Evolutionary conservation across 2,113 vertebrate genomes (phyloP), one percentile per base, ranked within the genome.

Genomic region (Emydocephalus ijimae): DNA sequence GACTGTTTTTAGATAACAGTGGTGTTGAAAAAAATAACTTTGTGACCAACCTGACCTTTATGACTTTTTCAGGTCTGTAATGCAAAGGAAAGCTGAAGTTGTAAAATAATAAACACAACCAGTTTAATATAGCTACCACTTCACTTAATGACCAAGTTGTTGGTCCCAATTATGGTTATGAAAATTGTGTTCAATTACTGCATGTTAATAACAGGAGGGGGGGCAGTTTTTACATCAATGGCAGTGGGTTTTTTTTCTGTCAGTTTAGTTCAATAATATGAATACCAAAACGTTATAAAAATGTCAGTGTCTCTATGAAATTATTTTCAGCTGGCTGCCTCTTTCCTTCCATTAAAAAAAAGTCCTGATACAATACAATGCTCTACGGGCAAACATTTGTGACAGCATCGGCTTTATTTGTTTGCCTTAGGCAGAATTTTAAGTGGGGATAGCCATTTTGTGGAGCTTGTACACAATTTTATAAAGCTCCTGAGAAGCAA

Each of bases 201-300:
- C 50, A 64, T 20, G n/a, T 55, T 24, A 43, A 15, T 29, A 29
- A 45, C 0, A 11, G 26, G 24, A 9, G 2, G 2, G 61, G 61
- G 9, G 59, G 59, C 57, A 94, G 86, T 39, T 93, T 50, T 95
- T 56, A 59, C 74, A 61, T 20, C 90, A 94, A 64, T 59, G 90
- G 89, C 90, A 92, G 89, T 85, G 94, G 23, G 0, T 5, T 50
- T 21, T 89, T 86, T n/a, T 90, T 45, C 92, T 91, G 88, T 89
- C n/a, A 93, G 43, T 87, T 87, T 88, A 69, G 88, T 87, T 88
- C 23, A 93, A 91, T 92, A 92, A 87, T 89, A 59, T 39, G 54
- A 93, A 94, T 90, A 95, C 43, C 23, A 56, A 61, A 93, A 94
- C 93, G 92, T 56, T 8, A 86, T 64, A 5, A 95, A 90, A 21